These are phyloP conservation scores for Cheilosia vernalis DNA, from an alignment of 2,888 invertebrate species.

Conservation along the genomic window DNA sequence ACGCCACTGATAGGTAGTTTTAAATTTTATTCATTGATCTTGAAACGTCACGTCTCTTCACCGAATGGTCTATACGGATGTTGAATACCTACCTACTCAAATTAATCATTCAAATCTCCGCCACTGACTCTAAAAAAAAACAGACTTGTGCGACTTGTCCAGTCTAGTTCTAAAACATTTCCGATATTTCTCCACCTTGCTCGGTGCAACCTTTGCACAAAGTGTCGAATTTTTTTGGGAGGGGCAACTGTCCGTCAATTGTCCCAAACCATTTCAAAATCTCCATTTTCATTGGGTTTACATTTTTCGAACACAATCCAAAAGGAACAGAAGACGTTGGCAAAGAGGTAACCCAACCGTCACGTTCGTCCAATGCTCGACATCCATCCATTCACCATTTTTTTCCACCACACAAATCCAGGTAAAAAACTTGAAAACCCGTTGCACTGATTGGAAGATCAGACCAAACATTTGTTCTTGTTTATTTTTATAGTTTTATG, in stretches of 20 bases:
- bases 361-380: slow-evolving; percentile 28
- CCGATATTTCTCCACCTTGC: too few relatives aligned
- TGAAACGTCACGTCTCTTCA: too few relatives aligned
- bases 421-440: slow-evolving; percentile 53
- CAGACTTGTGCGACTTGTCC: too few relatives aligned
- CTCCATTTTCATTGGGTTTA: slow-evolving; percentile 16
- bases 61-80: too few relatives aligned
- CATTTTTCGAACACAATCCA: slow-evolving; percentile 2
- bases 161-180: too few relatives aligned
- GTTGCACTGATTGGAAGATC: slow-evolving; percentile 70
- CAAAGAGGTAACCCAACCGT: slow-evolving; percentile 8
- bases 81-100: too few relatives aligned
- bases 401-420: slow-evolving; percentile 30
- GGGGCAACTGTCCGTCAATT: slow-evolving; percentile 16
- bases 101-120: too few relatives aligned
- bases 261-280: neutral
- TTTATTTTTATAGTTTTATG: slow-evolving; percentile 65
- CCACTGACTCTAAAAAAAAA: too few relatives aligned
- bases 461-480: slow-evolving; percentile 42
- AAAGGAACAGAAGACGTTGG: neutral
- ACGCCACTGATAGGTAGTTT: too few relatives aligned
- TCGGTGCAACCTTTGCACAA: neutral
- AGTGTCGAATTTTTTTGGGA: slow-evolving; percentile 4
- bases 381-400: slow-evolving; percentile 50
- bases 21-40: too few relatives aligned